Percentiles rank a stretch among this genome's conserved stretches.
These are phyloP conservation scores for Podotricha telesiphe DNA, from an alignment of 2,888 invertebrate genomes.

Conservation along the genomic window DNA sequence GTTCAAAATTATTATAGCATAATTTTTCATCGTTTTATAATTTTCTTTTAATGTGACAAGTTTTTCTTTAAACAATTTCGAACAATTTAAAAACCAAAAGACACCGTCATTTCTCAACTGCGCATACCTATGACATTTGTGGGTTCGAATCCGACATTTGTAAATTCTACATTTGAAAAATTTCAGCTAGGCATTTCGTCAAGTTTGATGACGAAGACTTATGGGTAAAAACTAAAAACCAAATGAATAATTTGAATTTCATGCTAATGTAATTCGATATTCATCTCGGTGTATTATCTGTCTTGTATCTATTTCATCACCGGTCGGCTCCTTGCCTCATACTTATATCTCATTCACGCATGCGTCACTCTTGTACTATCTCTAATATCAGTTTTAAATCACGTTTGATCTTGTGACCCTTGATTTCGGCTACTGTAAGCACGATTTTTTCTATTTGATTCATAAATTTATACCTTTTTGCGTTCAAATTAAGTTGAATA, in stretches of 20 bases:
- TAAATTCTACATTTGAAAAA: neutral
- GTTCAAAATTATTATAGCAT: slow-evolving; percentile 43
- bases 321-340: slow-evolving; percentile 53
- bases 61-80: neutral
- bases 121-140: neutral
- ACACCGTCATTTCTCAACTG: neutral
- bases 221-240: neutral
- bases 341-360: slow-evolving; percentile 80
- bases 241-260: slow-evolving; percentile 19
- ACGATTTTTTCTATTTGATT: slow-evolving; percentile 61
- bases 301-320: slow-evolving; percentile 49
- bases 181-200: neutral
- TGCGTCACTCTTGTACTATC: slow-evolving; percentile 75
- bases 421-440: slow-evolving; percentile 80
- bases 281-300: slow-evolving; percentile 36
- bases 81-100: neutral
- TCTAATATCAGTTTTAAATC: slow-evolving; percentile 80
- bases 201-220: neutral
- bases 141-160: neutral
- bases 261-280: slow-evolving; percentile 36
- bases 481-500: slow-evolving; percentile 45
- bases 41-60: slow-evolving; percentile 4
- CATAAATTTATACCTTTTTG: slow-evolving; percentile 51
- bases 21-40: slow-evolving; percentile 37
- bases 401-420: slow-evolving; percentile 80